A percentile compares a stretch with the other conserved stretches of the same genome.
Evolutionary conservation across 2,113 vertebrate species (phyloP).

Genomic region (Python bivittatus): DNA sequence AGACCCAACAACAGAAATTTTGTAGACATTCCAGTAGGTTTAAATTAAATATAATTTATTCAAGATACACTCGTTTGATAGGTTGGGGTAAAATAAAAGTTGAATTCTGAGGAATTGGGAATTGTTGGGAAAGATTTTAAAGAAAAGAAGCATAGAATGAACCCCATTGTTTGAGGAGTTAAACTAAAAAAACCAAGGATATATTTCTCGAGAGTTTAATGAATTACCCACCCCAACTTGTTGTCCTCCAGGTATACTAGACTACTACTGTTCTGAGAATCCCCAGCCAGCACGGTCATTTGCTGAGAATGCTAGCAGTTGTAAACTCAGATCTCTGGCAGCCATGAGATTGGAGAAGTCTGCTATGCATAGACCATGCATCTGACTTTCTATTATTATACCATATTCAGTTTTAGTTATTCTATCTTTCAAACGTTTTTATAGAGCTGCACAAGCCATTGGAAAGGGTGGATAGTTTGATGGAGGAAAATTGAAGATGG

Average conservation of each 20-base stretch:
- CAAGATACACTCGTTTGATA: background rate
- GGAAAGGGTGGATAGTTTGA: background rate
- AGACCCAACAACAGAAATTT: background rate
- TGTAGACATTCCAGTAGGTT: background rate
- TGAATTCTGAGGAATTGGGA: background rate
- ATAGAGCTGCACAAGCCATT: background rate
- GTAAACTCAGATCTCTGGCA: background rate
- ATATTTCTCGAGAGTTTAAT: background rate
- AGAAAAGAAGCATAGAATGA: background rate
- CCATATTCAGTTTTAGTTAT: background rate
- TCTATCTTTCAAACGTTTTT: background rate
- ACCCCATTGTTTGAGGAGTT: background rate
- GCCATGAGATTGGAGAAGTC: background rate
- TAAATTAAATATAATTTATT: constrained; percentile 12
- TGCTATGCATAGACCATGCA: background rate
- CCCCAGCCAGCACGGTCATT: background rate
- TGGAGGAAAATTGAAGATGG: background rate
- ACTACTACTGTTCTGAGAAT: background rate
- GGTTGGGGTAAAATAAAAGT: background rate
- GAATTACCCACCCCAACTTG: background rate
- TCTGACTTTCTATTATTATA: background rate
- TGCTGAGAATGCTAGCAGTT: background rate
- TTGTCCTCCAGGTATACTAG: background rate
- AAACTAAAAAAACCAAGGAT: background rate
- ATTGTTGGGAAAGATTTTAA: background rate